Percentiles rank a stretch among this genome's conserved stretches.
phyloP scores from a whole-genome alignment of 1,140 invertebrate genomes.

The Lordiphosa clarofinis region DNA sequence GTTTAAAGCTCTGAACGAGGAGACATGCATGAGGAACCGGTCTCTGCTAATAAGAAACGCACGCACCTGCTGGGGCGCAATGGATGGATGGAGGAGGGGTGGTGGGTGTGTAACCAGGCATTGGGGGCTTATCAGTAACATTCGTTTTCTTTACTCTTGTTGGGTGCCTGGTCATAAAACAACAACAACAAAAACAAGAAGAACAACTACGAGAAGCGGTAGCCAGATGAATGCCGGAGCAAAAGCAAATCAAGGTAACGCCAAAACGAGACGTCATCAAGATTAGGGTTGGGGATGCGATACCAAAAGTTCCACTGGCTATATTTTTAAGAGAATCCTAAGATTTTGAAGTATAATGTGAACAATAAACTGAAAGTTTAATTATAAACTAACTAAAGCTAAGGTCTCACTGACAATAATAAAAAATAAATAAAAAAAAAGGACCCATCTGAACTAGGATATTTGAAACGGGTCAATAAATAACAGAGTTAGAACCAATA shows the following conservation, averaged over 20 bases:
- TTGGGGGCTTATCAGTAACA: slow-evolving; percentile 48
- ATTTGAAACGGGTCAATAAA: too few relatives aligned
- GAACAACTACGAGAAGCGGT: slow-evolving; percentile 12
- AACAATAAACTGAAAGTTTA: too few relatives aligned
- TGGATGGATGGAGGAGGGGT: neutral
- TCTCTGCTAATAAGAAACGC: slow-evolving; percentile 33
- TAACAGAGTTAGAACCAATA: too few relatives aligned
- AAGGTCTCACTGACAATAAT: too few relatives aligned
- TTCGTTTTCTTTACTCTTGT: slow-evolving; percentile 53
- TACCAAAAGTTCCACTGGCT: too few relatives aligned
- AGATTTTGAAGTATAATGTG: too few relatives aligned
- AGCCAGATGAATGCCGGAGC: slow-evolving; percentile 49
- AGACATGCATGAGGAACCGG: slow-evolving; percentile 1
- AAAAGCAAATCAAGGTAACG: slow-evolving; percentile 28
- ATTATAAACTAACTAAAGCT: too few relatives aligned
- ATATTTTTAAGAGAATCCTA: too few relatives aligned
- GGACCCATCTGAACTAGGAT: too few relatives aligned
- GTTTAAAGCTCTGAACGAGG: neutral
- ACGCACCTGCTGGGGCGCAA: slow-evolving; percentile 32
- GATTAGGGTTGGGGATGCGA: slow-evolving; percentile 6
- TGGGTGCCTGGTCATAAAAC: slow-evolving; percentile 38
- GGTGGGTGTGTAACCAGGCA: neutral
- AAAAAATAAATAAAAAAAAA: too few relatives aligned
- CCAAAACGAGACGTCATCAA: slow-evolving; percentile 31
- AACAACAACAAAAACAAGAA: slow-evolving; percentile 22